A percentile compares a stretch with the other conserved stretches of the same genome.
phyloP scores from a whole-genome alignment of 1,140 invertebrate genomes.

The Bombus huntii region DNA sequence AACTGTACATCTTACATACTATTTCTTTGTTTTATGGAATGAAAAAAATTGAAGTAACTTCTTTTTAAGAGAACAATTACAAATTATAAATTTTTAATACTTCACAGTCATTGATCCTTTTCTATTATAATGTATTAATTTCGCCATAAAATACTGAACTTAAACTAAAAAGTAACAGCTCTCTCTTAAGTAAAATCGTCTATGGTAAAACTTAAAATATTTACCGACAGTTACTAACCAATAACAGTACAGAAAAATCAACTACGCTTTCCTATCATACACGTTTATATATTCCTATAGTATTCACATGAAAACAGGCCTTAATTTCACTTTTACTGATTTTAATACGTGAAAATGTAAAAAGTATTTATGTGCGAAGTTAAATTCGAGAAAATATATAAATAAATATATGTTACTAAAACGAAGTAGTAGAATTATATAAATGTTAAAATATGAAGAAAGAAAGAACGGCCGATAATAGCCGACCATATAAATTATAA shows the following conservation, averaged over 20 bases:
- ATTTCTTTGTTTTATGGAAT: background rate
- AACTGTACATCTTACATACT: background rate
- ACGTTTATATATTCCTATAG: background rate
- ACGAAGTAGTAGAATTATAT: background rate
- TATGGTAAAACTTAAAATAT: background rate
- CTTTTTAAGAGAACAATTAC: background rate
- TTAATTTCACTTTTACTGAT: background rate
- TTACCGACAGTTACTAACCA: background rate
- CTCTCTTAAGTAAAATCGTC: background rate
- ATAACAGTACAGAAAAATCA: background rate
- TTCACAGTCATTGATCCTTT: background rate
- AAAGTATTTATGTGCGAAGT: background rate
- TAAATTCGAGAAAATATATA: background rate
- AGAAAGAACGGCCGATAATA: constrained; percentile 87
- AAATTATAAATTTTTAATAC: background rate
- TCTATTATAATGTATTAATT: background rate
- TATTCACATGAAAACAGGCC: background rate
- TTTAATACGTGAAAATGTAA: constrained; percentile 13
- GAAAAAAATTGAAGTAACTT: background rate
- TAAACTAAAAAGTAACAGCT: background rate
- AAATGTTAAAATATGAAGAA: constrained; percentile 81
- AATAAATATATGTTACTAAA: constrained; percentile 16
- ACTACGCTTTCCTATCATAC: too few species aligned
- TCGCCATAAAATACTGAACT: background rate
- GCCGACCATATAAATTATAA: constrained; percentile 92